Conservation (phyloP, 2,888 invertebrate species). For the Cephonodes hylas region DNA sequence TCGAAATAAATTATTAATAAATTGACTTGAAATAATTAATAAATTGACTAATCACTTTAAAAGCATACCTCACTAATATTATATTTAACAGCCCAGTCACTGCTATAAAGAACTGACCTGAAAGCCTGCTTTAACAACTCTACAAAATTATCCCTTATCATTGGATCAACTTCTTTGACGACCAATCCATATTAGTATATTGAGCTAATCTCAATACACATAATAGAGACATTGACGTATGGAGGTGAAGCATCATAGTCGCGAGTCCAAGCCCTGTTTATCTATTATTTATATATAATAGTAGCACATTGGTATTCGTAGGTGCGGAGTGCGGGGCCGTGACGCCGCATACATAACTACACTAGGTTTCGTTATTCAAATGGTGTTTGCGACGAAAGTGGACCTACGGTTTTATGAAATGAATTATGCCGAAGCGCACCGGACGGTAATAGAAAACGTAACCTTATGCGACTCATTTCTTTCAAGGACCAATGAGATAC, state of each 20-base stretch:
- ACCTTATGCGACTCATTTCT: background rate
- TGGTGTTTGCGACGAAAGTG: conserved; percentile 22
- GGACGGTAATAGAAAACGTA: background rate
- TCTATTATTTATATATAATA: background rate
- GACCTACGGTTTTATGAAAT: conserved; percentile 22
- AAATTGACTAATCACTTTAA: too few species aligned
- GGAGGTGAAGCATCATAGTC: background rate
- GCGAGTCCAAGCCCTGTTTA: background rate
- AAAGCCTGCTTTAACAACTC: too few species aligned
- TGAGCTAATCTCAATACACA: too few species aligned
- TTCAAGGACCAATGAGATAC: background rate
- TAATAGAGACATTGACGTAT: background rate
- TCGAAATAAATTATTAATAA: too few species aligned
- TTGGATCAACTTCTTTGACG: too few species aligned
- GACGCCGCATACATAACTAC: conserved; percentile 18
- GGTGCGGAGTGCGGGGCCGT: conserved; percentile 18
- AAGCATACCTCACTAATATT: too few species aligned
- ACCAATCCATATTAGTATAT: too few species aligned
- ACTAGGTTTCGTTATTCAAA: conserved; percentile 21
- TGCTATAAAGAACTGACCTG: too few species aligned
- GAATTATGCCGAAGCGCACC: conserved; percentile 9
- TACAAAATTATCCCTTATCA: too few species aligned
- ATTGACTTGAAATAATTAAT: too few species aligned
- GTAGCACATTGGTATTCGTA: conserved; percentile 11
- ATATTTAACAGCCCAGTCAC: too few species aligned